Evolutionary conservation across 1,140 invertebrate genomes (phyloP).

Genomic region (Catajapyx aquilonaris): DNA sequence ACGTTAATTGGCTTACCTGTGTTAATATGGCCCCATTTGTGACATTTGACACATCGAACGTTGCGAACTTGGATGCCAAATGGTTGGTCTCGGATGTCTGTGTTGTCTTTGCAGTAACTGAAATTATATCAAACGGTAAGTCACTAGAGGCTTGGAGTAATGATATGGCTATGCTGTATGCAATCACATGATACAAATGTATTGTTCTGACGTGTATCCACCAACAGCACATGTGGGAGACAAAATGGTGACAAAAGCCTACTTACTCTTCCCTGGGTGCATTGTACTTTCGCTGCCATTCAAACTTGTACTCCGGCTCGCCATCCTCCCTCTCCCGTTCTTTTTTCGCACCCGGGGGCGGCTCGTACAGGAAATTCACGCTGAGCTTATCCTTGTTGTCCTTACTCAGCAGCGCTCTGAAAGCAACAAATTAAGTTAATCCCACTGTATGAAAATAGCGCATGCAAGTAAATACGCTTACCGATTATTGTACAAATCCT

Average conservation of each 20-base stretch:
- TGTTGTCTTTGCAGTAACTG: constrained; percentile 85
- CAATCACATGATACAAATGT: too few species aligned
- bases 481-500: constrained; percentile 96
- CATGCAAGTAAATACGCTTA: constrained; percentile 20
- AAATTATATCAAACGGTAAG: constrained; percentile 11
- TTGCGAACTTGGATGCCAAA: constrained; percentile 97
- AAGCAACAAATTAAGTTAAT: constrained; percentile 13
- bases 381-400: constrained; percentile 98
- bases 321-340: constrained; percentile 58
- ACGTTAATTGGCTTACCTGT: constrained; percentile 49
- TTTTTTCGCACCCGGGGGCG: constrained; percentile 88
- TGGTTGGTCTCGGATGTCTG: constrained; percentile 91
- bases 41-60: constrained; percentile 94
- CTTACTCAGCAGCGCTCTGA: constrained; percentile 82
- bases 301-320: constrained; percentile 95
- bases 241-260: neutral
- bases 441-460: constrained; percentile 6
- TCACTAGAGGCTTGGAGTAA: too few species aligned
- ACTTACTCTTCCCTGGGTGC: constrained; percentile 72
- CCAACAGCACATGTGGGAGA: constrained; percentile 5
- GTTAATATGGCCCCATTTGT: constrained; percentile 99
- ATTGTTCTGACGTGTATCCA: too few species aligned
- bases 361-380: constrained; percentile 98
- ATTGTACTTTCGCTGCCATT: constrained; percentile 98
- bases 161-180: constrained; percentile 5